Conservation (phyloP, 2,888 invertebrate species). For the Orchesellides sinensis region DNA sequence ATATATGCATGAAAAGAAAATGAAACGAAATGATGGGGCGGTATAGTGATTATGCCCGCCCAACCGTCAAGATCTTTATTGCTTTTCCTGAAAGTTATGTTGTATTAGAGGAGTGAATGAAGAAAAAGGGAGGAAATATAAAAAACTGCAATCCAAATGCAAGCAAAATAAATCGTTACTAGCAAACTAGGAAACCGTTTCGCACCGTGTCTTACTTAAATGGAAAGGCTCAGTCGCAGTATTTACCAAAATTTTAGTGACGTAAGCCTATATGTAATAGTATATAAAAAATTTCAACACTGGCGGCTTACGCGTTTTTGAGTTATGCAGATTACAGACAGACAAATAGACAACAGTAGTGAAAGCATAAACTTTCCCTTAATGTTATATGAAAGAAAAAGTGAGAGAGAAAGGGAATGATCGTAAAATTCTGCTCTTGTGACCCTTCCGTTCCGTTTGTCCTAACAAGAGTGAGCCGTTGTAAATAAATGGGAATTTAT, state of each 20-base stretch:
- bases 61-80: constrained; percentile 67
- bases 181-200: no score
- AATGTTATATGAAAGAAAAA: no score
- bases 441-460: constrained; percentile 62
- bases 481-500: constrained; percentile 47
- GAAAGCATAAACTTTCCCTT: no score
- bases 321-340: no score
- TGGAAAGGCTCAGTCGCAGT: no score
- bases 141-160: constrained; percentile 36
- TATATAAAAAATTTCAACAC: no score
- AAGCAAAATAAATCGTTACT: constrained; percentile 24
- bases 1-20: constrained; percentile 39
- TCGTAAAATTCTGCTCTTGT: constrained; percentile 63
- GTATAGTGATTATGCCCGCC: constrained; percentile 54
- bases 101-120: constrained; percentile 6
- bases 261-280: no score
- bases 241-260: no score
- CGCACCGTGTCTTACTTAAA: no score
- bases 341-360: no score
- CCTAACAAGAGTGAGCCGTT: constrained; percentile 24
- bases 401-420: constrained; percentile 53
- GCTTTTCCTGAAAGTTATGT: constrained; percentile 39
- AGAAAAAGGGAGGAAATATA: constrained; percentile 22
- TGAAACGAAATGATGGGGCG: constrained; percentile 57
- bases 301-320: no score